Evolutionary conservation across 1,140 invertebrate species (phyloP), one percentile per base, ranked within the genome.

Genomic region (Thaumatotibia leucotreta): DNA sequence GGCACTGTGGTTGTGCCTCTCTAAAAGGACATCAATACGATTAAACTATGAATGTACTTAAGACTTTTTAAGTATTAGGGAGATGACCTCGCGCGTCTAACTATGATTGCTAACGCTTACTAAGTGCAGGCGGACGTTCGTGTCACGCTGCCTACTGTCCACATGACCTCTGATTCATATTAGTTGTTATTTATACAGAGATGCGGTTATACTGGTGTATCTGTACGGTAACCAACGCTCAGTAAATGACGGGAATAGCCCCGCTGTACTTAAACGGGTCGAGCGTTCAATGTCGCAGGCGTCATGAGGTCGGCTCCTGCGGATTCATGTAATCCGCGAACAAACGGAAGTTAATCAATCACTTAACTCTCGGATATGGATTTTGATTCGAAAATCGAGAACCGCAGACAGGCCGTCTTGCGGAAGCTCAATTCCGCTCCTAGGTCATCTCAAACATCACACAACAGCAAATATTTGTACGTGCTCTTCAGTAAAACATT

Each of bases 231-330:
- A 17, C 17, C 5, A 14, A 45, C 20, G 39, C 39, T 20, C 39
- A 20, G 14, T 45, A 17, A 45, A 45, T 9, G 39, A 17, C 11
- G 20, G 5, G n/a, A 20, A 45, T 45, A 29, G n/a, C 27, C 82
- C 81, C 76, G 83, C 83, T 83, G 79, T 83, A 74, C 75, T 81
- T 83, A 85, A 84, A 84, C 80, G 78, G 82, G 86, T 82, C 85
- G 81, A 76, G 73, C 80, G 77, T 84, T 84, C 86, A 88, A 88
- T 86, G 86, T 88, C 86, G 81, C 66, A 75, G 70, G 68, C 69
- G 69, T 73, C 72, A 23, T 62, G 62, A 62, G 58, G 61, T 63
- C 54, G 29, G 63, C 70, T 58, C 63, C 58, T 49, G 45, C 17
- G 27, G 8, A 50, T 58, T 58, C 6, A 24, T 58, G 52, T 58